A percentile compares a stretch with the other conserved stretches of the same genome.
These are phyloP conservation scores for Scytalopus superciliaris DNA, from an alignment of 2,113 vertebrate species.

Conservation along the genomic window DNA sequence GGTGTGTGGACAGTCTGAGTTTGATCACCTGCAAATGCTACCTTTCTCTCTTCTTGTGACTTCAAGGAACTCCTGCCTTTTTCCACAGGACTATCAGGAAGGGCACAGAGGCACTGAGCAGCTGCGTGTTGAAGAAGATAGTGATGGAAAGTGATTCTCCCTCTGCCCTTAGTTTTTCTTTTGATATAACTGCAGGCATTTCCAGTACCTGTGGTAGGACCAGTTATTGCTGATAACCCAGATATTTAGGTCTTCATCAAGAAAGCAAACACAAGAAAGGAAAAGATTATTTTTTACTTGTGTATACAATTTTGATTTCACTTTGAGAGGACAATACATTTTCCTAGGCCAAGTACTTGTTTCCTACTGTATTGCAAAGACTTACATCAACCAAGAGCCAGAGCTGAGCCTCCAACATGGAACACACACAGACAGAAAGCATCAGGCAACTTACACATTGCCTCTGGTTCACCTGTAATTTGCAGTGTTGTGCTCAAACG, in stretches of 20 bases:
- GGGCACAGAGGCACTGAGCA: not conserved
- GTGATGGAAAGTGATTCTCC: not conserved
- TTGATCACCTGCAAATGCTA: not conserved
- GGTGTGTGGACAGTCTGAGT: too few species aligned
- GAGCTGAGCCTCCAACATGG: not conserved
- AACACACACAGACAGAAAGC: not conserved
- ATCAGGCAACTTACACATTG: not conserved
- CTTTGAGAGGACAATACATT: not conserved
- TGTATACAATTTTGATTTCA: not conserved
- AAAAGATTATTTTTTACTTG: not conserved
- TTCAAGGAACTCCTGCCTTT: not conserved
- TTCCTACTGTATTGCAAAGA: not conserved
- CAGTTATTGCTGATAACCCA: not conserved
- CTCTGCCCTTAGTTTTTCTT: not conserved
- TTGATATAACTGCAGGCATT: fast-evolving
- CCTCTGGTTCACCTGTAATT: not conserved
- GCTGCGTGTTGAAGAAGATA: not conserved
- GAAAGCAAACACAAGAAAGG: not conserved
- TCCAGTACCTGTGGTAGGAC: not conserved
- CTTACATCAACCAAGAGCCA: not conserved
- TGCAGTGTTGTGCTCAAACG: not conserved
- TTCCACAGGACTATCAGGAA: not conserved
- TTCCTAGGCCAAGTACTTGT: not conserved
- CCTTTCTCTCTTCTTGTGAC: not conserved
- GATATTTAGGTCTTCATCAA: not conserved